These are phyloP conservation scores for Rhombomys opimus DNA, from an alignment of 2,113 vertebrate genomes.

Conservation along the genomic window DNA sequence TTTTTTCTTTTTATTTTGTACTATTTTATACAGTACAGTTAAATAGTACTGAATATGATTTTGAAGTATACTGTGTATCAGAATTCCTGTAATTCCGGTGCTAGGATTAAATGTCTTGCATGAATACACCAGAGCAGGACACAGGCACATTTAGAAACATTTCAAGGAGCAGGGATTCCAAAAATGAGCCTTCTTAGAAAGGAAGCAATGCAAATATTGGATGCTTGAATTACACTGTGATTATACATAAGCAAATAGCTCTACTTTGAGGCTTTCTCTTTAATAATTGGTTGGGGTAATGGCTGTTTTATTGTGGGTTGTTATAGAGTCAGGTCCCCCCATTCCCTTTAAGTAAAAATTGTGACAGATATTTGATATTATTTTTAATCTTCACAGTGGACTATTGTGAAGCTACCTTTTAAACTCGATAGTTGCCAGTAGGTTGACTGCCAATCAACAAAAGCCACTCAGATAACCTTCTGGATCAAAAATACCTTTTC, in stretches of 20 bases:
- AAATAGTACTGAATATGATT: slow-evolving; percentile 79
- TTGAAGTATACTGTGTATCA: slow-evolving; percentile 77
- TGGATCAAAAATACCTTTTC: slow-evolving; percentile 21
- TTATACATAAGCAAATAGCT: slow-evolving; percentile 83
- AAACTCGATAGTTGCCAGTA: slow-evolving; percentile 78
- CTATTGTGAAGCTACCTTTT: slow-evolving; percentile 76
- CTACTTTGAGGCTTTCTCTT: slow-evolving; percentile 78
- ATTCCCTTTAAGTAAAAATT: slow-evolving; percentile 76
- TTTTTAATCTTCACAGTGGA: slow-evolving; percentile 75
- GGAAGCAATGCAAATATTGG: slow-evolving; percentile 77
- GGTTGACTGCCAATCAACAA: slow-evolving; percentile 44
- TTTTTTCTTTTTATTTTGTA: slow-evolving; percentile 83
- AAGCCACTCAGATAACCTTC: slow-evolving; percentile 11
- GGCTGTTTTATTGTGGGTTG: slow-evolving; percentile 79
- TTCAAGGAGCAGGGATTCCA: slow-evolving; percentile 81
- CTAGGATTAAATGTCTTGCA: slow-evolving; percentile 77
- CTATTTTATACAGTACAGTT: slow-evolving; percentile 65
- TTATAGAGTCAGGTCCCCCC: slow-evolving; percentile 57
- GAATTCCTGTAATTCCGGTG: slow-evolving; percentile 70
- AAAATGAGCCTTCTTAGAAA: slow-evolving; percentile 79
- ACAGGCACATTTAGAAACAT: slow-evolving; percentile 75
- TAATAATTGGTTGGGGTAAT: slow-evolving; percentile 80
- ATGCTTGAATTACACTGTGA: slow-evolving; percentile 81
- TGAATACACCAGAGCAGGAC: slow-evolving; percentile 76
- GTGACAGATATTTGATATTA: slow-evolving; percentile 70